Evolutionary conservation across 1,140 invertebrate species (phyloP), one percentile per base, ranked within the genome.

Genomic region (Tetramorium simillimum): DNA sequence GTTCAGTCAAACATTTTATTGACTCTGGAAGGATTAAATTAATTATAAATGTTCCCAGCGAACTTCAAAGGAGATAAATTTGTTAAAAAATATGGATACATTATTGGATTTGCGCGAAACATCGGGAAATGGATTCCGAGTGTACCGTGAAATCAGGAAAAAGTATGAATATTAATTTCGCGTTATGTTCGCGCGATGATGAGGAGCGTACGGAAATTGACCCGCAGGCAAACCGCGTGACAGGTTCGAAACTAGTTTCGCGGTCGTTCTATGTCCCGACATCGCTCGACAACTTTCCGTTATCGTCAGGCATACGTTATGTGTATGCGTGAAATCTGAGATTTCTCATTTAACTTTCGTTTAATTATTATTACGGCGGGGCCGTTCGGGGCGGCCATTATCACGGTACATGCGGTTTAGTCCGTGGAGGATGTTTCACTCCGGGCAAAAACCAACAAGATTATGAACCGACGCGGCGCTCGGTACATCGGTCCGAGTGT

Each of bases 321-420:
- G 80, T 87, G 51, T 33, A 33, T 53, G 51, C 77, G 51, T 46
- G 77, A 70, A 88, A 91, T 90, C 90, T 62, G 70, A 84, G 82
- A 88, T 90, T 90, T 90, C 86, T 87, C 86, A 86, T 91, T 91
- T 90, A 90, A 91, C 86, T 91, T 91, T 91, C 89, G 86, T 86
- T 91, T 88, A 91, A 91, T 90, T 88, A 91, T 91, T 88, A 88
- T 91, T 76, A 88, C 53, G 60, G 18, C 60, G 33, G 12, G 37
- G 33, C 28, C 62, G 40, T 28, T 28, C 43, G 12, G 28, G 37
- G 16, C 9, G n/a, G 51, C n/a, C 37, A 81, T 90, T 90, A 90
- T 85, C 80, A 46, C 51, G 51, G 40, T 51, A 37, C 24, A 62
- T 46, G 67, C 7, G 24, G 37, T 21, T 21, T 14, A 33, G 33